These are phyloP conservation scores for Ceratina australensis DNA, from an alignment of 1,140 invertebrate species.

Conservation along the genomic window DNA sequence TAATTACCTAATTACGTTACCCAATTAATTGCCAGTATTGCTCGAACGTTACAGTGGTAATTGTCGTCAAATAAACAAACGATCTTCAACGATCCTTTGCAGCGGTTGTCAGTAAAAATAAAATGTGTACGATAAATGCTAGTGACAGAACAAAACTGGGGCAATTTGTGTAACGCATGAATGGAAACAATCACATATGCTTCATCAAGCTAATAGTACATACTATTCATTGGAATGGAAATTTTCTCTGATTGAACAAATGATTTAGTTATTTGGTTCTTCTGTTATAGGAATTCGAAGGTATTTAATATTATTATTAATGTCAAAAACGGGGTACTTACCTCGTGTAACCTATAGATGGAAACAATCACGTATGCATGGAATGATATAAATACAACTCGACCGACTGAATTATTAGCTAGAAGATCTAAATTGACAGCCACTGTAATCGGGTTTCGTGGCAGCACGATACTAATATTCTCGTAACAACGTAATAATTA, in stretches of 20 bases:
- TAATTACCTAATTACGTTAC: slow-evolving; percentile 8
- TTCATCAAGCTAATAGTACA: too few species aligned
- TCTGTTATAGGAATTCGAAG: too few species aligned
- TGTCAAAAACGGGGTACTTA: not conserved
- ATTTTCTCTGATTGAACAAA: too few species aligned
- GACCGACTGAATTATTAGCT: not conserved
- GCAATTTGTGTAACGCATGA: not conserved
- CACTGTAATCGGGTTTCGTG: not conserved
- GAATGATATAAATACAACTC: slow-evolving; percentile 4
- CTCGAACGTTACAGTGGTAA: slow-evolving; percentile 9
- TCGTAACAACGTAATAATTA: not conserved
- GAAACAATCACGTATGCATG: not conserved
- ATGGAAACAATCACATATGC: not conserved
- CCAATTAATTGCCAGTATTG: not conserved
- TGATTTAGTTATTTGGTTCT: too few species aligned
- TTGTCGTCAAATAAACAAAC: slow-evolving; percentile 2
- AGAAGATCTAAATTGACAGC: not conserved
- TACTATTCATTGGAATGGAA: too few species aligned
- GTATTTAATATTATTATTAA: too few species aligned
- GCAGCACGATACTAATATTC: not conserved
- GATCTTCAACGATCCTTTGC: not conserved
- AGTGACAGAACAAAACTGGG: not conserved
- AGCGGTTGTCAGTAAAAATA: not conserved
- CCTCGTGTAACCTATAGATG: not conserved
- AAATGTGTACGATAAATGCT: not conserved